Conservation (phyloP, 2,113 vertebrate genomes). For the Crotophaga sulcirostris region DNA sequence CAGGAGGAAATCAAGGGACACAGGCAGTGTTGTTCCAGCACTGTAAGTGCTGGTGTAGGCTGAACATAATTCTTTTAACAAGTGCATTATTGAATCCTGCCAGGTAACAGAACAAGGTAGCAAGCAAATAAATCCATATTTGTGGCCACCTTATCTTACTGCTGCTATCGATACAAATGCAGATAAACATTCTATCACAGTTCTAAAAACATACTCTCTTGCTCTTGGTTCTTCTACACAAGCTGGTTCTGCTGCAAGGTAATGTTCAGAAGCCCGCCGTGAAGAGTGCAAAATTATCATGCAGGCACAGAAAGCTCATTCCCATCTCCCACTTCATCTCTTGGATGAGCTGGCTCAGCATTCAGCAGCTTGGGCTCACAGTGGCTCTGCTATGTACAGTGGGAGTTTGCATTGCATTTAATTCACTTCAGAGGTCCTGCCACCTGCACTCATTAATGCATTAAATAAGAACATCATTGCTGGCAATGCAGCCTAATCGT, state of each 20-base stretch:
- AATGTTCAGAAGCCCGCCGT: not conserved
- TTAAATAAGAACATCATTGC: conserved; percentile 33
- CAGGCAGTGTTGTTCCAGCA: not conserved
- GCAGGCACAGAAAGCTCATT: not conserved
- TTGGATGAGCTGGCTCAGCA: conserved; percentile 22
- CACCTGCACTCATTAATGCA: conserved; percentile 45
- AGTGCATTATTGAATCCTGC: not conserved
- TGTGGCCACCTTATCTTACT: not conserved
- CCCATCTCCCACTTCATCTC: conserved; percentile 15
- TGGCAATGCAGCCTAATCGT: conserved; percentile 15
- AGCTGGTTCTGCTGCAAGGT: not conserved
- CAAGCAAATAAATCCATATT: not conserved
- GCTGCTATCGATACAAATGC: not conserved
- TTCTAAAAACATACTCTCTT: not conserved
- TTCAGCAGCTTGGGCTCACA: not conserved
- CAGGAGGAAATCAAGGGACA: not conserved
- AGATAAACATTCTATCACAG: not conserved
- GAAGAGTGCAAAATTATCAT: not conserved
- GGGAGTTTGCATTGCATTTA: not conserved
- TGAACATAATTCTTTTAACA: not conserved
- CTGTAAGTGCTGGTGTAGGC: not conserved
- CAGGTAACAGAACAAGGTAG: not conserved
- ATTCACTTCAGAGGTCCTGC: conserved; percentile 43
- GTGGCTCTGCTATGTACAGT: not conserved
- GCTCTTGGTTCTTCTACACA: not conserved